Percentiles rank a stretch among this genome's conserved stretches.
Evolutionary conservation across 2,113 vertebrate genomes (phyloP).

Genomic region (Eublepharis macularius): DNA sequence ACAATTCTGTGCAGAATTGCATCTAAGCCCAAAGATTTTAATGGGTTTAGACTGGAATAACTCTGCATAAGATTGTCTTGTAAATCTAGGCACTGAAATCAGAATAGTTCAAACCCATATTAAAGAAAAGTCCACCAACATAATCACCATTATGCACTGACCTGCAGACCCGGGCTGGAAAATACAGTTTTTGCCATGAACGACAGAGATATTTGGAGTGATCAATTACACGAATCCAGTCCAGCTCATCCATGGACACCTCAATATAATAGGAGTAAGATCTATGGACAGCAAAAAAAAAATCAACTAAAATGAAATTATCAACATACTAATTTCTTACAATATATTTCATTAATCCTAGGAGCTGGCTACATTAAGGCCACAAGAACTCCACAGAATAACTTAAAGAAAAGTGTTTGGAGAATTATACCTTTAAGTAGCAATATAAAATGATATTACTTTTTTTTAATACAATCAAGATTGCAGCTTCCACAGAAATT

Average conservation of each 20-base stretch:
- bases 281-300: constrained; percentile 68
- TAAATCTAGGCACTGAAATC: not conserved
- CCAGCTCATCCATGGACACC: constrained; percentile 98
- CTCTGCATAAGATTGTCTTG: not conserved
- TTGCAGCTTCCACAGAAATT: not conserved
- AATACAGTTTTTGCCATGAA: constrained; percentile 97
- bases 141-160: constrained; percentile 64
- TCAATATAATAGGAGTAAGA: constrained; percentile 99
- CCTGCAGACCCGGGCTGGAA: constrained; percentile 94
- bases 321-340: not conserved
- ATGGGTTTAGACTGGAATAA: not conserved
- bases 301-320: constrained; percentile 6
- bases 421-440: not conserved
- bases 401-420: not conserved
- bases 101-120: not conserved
- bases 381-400: not conserved
- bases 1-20: too few species aligned
- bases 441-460: not conserved
- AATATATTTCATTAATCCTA: not conserved
- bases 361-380: not conserved
- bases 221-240: constrained; percentile 96
- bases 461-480: constrained; percentile 1
- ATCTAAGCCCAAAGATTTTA: too few species aligned
- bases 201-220: constrained; percentile 94
- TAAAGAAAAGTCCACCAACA: constrained; percentile 1